These are phyloP conservation scores for Lasioglossum calceatum DNA, from an alignment of 2,888 invertebrate genomes.

Conservation along the genomic window DNA sequence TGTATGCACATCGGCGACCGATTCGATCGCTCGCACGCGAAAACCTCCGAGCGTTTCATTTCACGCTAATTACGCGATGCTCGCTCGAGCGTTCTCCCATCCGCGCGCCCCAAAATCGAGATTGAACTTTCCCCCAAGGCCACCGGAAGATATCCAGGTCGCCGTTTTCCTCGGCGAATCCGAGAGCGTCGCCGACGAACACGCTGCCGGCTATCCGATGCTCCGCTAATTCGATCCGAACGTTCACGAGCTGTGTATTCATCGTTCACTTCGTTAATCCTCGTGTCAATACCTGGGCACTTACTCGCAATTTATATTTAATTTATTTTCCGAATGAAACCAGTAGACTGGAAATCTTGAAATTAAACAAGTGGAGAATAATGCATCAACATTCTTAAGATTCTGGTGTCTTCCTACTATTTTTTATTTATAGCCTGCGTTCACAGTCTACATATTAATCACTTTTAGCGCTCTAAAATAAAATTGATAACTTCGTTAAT, in stretches of 20 bases:
- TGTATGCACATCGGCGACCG: neutral
- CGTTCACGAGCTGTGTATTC: neutral
- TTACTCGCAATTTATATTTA: neutral
- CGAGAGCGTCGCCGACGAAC: neutral
- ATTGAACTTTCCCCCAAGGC: constrained; percentile 50
- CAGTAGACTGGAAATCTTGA: too few relatives aligned
- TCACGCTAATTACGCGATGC: constrained; percentile 42
- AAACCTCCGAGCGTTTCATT: constrained; percentile 35
- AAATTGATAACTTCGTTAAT: neutral
- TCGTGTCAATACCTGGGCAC: neutral
- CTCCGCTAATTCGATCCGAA: neutral
- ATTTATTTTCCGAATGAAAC: too few relatives aligned
- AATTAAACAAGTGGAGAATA: too few relatives aligned
- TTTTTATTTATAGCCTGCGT: too few relatives aligned
- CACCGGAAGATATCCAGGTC: constrained; percentile 34
- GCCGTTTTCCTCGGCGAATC: constrained; percentile 22
- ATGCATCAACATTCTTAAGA: too few relatives aligned
- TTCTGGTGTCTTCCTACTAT: too few relatives aligned
- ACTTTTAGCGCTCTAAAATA: too few relatives aligned
- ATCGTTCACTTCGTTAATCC: neutral
- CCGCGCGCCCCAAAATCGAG: constrained; percentile 35
- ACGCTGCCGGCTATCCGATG: neutral
- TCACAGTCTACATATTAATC: too few relatives aligned
- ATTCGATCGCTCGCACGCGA: constrained; percentile 17
- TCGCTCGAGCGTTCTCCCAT: constrained; percentile 33